phyloP scores from a whole-genome alignment of 2,113 vertebrate species.

The Notiomystis cincta region DNA sequence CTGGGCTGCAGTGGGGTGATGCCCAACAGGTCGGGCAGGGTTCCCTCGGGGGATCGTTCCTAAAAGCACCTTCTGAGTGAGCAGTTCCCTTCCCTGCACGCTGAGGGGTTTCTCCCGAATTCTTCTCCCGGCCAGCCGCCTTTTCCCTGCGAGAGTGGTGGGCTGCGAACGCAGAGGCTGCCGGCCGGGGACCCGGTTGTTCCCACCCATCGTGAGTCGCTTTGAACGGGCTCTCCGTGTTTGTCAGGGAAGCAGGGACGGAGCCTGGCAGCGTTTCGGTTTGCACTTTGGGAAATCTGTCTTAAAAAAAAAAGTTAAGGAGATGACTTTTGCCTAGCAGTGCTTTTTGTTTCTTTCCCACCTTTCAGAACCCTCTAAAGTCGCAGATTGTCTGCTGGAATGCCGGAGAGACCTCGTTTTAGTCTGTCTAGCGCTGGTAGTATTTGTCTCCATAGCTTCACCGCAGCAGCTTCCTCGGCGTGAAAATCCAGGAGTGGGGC shows the following conservation, averaged over 20 bases:
- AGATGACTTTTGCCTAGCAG: not conserved
- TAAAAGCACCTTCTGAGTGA: not conserved
- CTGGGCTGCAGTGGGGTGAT: not conserved
- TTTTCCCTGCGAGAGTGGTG: not conserved
- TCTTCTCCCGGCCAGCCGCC: not conserved
- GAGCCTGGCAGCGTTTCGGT: not conserved
- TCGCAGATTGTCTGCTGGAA: not conserved
- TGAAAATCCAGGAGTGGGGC: not conserved
- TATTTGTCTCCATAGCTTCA: fast-evolving
- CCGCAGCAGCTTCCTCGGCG: not conserved
- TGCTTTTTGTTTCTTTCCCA: not conserved
- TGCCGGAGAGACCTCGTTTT: not conserved
- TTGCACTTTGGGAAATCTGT: not conserved
- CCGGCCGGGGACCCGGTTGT: not conserved
- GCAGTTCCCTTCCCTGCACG: not conserved
- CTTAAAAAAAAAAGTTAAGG: not conserved
- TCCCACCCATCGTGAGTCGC: fast-evolving
- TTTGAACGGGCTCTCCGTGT: fast-evolving
- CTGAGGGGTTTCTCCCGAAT: not conserved
- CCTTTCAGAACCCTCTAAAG: not conserved
- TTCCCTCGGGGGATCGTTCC: fast-evolving
- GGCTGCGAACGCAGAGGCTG: not conserved
- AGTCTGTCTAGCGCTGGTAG: not conserved
- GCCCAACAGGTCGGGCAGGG: fast-evolving
- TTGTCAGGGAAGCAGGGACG: not conserved